Base-by-base conservation (phyloP, 2,113 vertebrate genomes). In the Thunnus maccoyii region DNA sequence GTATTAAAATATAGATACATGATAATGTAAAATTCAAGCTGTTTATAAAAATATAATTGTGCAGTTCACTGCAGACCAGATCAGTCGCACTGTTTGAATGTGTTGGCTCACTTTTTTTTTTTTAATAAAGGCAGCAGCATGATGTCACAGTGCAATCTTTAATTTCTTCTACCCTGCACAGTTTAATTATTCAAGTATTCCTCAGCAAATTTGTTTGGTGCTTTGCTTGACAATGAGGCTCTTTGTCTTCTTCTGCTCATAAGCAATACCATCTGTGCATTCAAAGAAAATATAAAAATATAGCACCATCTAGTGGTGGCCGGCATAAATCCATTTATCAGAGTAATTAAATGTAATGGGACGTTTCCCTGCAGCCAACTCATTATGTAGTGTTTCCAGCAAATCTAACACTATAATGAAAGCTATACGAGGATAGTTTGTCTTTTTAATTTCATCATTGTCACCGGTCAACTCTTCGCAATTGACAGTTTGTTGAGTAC, bases 241-340 rank as follows among this genome's bases (percentile, higher is more conserved):
- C 73, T 15, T 55, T 74, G 48, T 70, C 79, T 79, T 83, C 68
- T 85, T 88, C 81, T 72, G 32, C 55, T 77, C 10, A 72, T 25
- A 30, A 63, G 10, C 64, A 63, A 56, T 15, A 4, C 30, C 75
- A 77, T 63, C 41, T 20, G 10, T 55, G 47, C 10, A 65, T 51
- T 47, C 18, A 63, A 30, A 70, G 50, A 52, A 80, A 79, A 70
- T 69, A 46, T 56, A 48, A 70, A 81, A 82, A 85, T 77, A 64
- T 32, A 85, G 60, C 86, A 79, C 79, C 89, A 91, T 88, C 88
- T 90, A 58, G 74, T 90, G 90, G 90, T 48, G 22, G 51, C 36
- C 20, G 36, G 7, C 11, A 46, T 66, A 63, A 86, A 72, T 60
- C 18, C 67, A 80, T 80, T 84, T 30, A 79, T 86, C 77, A 87